Base-by-base conservation (phyloP, 2,888 invertebrate species). In the Drosophila atroscutellata region DNA sequence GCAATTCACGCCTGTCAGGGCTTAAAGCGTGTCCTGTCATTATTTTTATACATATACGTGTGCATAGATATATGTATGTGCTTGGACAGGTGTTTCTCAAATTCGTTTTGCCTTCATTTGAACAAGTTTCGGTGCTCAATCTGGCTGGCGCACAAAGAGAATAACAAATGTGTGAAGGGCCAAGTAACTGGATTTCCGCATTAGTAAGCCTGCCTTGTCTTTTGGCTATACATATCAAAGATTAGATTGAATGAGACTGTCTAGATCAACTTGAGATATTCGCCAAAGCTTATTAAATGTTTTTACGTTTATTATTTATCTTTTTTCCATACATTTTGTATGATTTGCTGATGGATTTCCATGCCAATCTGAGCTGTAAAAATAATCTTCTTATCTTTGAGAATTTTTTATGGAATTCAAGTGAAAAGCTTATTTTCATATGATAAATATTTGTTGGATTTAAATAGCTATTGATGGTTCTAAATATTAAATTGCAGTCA, bases 71-170 rank as follows among this genome's bases (percentile, higher is more conserved):
- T 45, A 13, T 24, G 24, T 24, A 24, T 32, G 13, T 54, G 26
- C 6, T 18, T 26, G 56, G 56, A 69, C 80, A 79, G 80, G 77
- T 79, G 75, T 79, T 69, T 57, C 55, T 64, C 28, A 74, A 68
- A 64, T 78, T 26, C 47, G 28, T 49, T 64, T 51, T 32, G 32
- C 50, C 49, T 47, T 30, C 45, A 42, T 56, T 62, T 45, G 39
- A 49, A 34, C 60, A 56, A 61, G 36, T 58, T 54, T 69, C 26
- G 58, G 37, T 34, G 52, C 68, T 61, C 60, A 68, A 71, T 60
- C 56, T 70, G 56, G 36, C 60, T 9, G 24, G 18, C 34, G 24
- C 60, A 73, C 66, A 73, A 62, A 67, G 50, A 59, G 73, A 73
- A 74, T 74, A 66, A 47, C 47, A 73, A 74, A 73, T 74, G 57